phyloP scores from a whole-genome alignment of 2,797 vertebrate species.

The Lacerta viridis region DNA sequence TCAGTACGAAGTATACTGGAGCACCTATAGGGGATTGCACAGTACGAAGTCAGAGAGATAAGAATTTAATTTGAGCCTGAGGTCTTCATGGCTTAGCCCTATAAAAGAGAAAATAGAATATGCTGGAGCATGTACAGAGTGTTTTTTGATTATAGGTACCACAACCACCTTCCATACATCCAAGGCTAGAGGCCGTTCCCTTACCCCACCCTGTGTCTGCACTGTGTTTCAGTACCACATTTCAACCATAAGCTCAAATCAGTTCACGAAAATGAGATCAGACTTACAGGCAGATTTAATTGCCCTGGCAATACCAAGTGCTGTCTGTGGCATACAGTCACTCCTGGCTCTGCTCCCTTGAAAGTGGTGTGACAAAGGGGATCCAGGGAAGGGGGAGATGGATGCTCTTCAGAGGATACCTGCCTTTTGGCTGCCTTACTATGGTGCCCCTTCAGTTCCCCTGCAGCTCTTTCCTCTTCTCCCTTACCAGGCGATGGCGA shows the following conservation, averaged over 20 bases:
- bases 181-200: not conserved
- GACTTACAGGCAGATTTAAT: no score
- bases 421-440: not conserved
- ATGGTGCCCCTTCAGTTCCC: rapidly evolving
- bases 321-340: not conserved
- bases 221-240: not conserved
- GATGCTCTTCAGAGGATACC: not conserved
- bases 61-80: not conserved
- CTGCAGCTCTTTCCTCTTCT: not conserved
- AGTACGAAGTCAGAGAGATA: not conserved
- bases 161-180: no score
- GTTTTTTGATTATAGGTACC: not conserved
- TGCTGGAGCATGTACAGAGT: not conserved
- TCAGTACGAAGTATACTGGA: not conserved
- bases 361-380: not conserved
- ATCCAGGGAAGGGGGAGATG: no score
- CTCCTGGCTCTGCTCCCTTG: not conserved
- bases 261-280: not conserved
- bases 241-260: not conserved
- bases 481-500: slow-evolving; percentile 85
- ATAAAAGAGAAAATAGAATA: not conserved
- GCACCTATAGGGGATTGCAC: no score
- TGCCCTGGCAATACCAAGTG: not conserved
- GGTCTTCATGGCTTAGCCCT: not conserved
- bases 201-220: not conserved